Conservation (phyloP, 2,797 vertebrate species). For the Takifugu ocellatus region DNA sequence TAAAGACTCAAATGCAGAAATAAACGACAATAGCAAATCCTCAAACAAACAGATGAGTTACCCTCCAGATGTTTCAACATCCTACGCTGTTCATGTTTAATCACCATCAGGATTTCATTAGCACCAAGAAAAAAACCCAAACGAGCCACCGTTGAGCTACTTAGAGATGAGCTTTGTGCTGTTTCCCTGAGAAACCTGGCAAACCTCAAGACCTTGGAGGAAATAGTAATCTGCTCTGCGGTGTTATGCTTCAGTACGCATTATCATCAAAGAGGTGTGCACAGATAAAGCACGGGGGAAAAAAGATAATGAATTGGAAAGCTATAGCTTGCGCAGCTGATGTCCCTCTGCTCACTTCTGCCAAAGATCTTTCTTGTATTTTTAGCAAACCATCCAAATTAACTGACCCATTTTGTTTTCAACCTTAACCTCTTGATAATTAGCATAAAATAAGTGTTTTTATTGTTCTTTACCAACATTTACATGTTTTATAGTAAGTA, state of each 20-base stretch:
- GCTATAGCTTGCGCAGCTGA: too few species aligned
- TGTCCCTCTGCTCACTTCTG: too few species aligned
- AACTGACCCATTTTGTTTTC: too few species aligned
- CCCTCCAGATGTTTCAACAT: too few species aligned
- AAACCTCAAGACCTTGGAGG: slow-evolving; percentile 44
- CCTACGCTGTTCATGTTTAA: background rate
- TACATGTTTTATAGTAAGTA: slow-evolving; percentile 2
- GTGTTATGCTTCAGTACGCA: slow-evolving; percentile 23
- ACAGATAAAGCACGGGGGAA: slow-evolving; percentile 21
- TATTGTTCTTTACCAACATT: background rate
- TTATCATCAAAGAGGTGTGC: slow-evolving; percentile 40
- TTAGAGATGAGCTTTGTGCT: background rate
- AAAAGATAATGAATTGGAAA: background rate
- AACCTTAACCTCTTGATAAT: too few species aligned
- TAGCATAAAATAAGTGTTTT: too few species aligned
- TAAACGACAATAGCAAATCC: too few species aligned
- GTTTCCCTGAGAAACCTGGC: background rate
- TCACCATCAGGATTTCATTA: slow-evolving; percentile 2
- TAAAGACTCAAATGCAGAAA: too few species aligned
- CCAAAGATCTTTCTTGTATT: too few species aligned
- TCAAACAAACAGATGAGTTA: too few species aligned
- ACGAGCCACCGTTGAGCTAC: background rate
- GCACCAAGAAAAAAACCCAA: background rate
- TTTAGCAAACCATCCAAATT: too few species aligned
- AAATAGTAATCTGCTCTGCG: slow-evolving; percentile 22